Evolutionary conservation across 2,797 vertebrate genomes (phyloP).

Genomic region (Buceros bicornis): DNA sequence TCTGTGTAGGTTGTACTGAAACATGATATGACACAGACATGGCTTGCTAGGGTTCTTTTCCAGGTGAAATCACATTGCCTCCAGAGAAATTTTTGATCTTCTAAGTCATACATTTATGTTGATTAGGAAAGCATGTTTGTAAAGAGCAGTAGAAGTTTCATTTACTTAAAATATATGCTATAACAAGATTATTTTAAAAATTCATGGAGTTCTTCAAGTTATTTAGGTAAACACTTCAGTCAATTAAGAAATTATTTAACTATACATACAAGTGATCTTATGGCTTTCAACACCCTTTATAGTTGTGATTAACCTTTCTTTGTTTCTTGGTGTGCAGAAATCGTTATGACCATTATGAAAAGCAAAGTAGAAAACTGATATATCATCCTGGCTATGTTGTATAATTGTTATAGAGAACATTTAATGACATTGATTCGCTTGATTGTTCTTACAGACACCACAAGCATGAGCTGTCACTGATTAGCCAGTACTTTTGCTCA

Average conservation of each 20-base stretch:
- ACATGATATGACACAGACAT: neutral
- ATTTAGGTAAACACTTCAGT: neutral
- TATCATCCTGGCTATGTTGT: neutral
- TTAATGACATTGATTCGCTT: neutral
- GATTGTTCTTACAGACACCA: neutral
- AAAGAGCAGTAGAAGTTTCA: neutral
- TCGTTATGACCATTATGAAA: neutral
- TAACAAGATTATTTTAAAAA: neutral
- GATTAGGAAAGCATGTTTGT: neutral
- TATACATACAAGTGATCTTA: neutral
- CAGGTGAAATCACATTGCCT: neutral
- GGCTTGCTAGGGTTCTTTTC: neutral
- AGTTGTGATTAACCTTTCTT: neutral
- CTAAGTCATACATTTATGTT: neutral
- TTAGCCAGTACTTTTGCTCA: neutral
- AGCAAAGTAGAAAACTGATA: neutral
- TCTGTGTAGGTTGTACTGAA: neutral
- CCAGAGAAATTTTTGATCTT: neutral
- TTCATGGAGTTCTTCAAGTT: neutral
- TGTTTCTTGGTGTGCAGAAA: neutral
- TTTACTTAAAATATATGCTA: neutral
- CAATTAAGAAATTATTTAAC: neutral
- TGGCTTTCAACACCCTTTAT: neutral
- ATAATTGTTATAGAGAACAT: neutral
- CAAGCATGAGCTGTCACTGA: neutral